Evolutionary conservation across 1,140 invertebrate species (phyloP).

Genomic region (Muscidifurax raptorellus): DNA sequence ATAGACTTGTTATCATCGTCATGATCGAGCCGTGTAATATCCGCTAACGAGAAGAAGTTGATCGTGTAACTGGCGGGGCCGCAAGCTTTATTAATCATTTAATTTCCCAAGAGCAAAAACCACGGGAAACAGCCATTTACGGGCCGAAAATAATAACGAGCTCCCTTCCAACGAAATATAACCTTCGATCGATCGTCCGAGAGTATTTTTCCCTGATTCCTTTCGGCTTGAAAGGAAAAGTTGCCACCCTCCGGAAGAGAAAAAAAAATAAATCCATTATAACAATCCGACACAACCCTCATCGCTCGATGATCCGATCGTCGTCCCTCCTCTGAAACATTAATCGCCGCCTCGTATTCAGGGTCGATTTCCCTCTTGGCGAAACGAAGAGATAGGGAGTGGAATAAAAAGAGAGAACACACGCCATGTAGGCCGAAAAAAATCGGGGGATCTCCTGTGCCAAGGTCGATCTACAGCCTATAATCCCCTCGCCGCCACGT

Average conservation of each 20-base stretch:
- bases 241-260: background rate
- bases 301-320: background rate
- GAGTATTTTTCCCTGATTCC: background rate
- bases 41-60: too few species aligned
- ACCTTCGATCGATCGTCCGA: background rate
- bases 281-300: background rate
- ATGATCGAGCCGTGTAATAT: too few species aligned
- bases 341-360: background rate
- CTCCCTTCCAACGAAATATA: too few species aligned
- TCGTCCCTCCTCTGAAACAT: background rate
- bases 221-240: background rate
- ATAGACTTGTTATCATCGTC: too few species aligned
- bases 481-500: conserved; percentile 47
- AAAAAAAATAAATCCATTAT: too few species aligned
- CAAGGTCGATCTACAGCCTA: conserved; percentile 30
- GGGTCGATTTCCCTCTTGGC: background rate
- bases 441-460: conserved; percentile 4
- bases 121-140: too few species aligned
- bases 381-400: too few species aligned
- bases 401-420: background rate
- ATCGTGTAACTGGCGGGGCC: too few species aligned
- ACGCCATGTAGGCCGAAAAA: background rate
- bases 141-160: too few species aligned
- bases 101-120: background rate
- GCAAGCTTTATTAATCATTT: background rate